Percentiles rank a stretch among this genome's conserved stretches.
These are phyloP conservation scores for Dusona sp. DNA, from an alignment of 2,888 invertebrate species.

Conservation along the genomic window DNA sequence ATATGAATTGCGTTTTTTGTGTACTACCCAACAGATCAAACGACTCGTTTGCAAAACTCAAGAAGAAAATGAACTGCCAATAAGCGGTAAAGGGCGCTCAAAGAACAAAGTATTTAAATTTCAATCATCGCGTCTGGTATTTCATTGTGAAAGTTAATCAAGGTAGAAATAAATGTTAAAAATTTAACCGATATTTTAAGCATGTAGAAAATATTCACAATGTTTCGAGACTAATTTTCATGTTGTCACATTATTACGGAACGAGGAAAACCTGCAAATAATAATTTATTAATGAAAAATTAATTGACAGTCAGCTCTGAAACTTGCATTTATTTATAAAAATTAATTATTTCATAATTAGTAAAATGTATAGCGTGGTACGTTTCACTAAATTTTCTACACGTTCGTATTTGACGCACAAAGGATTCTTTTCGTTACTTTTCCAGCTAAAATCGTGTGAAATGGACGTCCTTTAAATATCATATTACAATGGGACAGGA, in stretches of 20 bases:
- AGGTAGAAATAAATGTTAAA: no score
- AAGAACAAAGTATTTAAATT: neutral
- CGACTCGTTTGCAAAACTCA: neutral
- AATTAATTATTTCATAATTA: neutral
- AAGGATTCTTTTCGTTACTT: neutral
- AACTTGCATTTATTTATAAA: neutral
- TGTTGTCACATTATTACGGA: no score
- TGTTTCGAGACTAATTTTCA: no score
- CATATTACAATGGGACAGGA: neutral
- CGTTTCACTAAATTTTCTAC: neutral
- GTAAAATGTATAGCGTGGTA: neutral
- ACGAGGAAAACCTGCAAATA: no score
- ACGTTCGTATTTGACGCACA: neutral
- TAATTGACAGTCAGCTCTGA: neutral
- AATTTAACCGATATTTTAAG: no score
- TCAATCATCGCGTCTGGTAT: neutral
- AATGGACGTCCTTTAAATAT: constrained; percentile 17
- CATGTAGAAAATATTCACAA: neutral
- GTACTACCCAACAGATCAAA: constrained; percentile 13
- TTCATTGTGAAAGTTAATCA: neutral
- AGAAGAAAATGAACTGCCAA: constrained; percentile 16
- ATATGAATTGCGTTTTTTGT: constrained; percentile 18
- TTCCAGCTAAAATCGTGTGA: neutral
- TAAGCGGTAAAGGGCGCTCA: neutral
- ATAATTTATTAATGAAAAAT: neutral